Conservation (phyloP, 1,140 invertebrate species). For the Hyphantria cunea region DNA sequence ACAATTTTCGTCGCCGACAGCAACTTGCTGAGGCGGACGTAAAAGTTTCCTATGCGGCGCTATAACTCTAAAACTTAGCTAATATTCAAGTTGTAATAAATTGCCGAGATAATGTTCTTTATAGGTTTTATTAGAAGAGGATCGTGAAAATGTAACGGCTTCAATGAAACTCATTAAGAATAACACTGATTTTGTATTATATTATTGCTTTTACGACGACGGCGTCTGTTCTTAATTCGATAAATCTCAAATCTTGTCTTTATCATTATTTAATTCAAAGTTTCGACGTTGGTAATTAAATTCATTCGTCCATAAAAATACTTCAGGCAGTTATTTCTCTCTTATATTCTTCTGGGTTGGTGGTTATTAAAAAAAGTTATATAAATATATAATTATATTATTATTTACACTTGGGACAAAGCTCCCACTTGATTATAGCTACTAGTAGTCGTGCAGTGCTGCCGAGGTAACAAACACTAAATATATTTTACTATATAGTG, state of each 20-base stretch:
- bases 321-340: no score
- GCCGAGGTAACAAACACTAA: no score
- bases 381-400: no score
- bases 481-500: no score
- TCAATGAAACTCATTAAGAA: conserved; percentile 24
- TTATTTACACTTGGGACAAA: no score
- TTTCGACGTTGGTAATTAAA: background rate
- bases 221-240: background rate
- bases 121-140: conserved; percentile 35
- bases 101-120: conserved; percentile 40
- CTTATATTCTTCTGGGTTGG: no score
- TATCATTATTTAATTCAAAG: background rate
- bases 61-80: conserved; percentile 44
- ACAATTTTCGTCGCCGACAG: conserved; percentile 43
- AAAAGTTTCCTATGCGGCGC: conserved; percentile 41
- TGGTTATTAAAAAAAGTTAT: no score
- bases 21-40: conserved; percentile 37
- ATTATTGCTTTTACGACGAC: background rate
- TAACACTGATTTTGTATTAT: conserved; percentile 6
- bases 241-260: background rate
- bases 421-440: no score
- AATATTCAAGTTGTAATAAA: conserved; percentile 45
- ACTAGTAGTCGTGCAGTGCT: no score
- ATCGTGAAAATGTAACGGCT: conserved; percentile 26
- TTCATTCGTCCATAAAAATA: background rate